Evolutionary conservation across 2,888 invertebrate species (phyloP), one percentile per base, ranked within the genome.

Genomic region (Cordylochernes scorpioides): DNA sequence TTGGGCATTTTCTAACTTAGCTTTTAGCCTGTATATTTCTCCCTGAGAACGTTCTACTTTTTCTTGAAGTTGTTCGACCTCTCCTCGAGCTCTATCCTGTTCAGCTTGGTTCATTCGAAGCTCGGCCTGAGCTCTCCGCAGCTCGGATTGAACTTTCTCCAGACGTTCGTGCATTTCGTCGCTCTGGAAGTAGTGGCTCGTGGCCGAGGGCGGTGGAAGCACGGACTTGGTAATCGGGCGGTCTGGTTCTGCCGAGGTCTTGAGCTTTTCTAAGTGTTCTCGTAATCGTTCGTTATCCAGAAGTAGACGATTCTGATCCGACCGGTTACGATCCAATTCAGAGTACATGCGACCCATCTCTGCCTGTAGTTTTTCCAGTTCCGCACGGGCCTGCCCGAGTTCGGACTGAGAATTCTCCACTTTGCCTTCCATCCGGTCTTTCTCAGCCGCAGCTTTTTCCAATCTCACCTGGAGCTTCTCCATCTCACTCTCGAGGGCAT

Each of bases 21-120:
- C 84, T 54, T 84, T 84, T 44, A 84, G 62, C 53, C 84, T 68
- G 50, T 84, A 84, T 19, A 86, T 80, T 55, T 86, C 84, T 36
- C 84, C 84, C 55, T 84, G 84, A 31, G 78, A 77, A 58, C 82
- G 80, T 52, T 84, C 84, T 38, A 84, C 57, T 58, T 84, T 84
- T 48, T 84, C 84, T 51, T 84, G 84, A 33, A 82, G 59, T 10
- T 68, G 71, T 27, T 73, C 66, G 1, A 77, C 71, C 27, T 47
- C 46, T 6, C 35, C 41, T 15, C 40, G 35, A 8, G 39, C 24
- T 48, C 84, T 63, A 47, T 84, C 84, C 41, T 73, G 75, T 51
- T 84, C 84, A 25, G 78, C 72, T 53, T 80, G 78, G 31, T 80
- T 80, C 25, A 82, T 80, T 49, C 84, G 64, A 32, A 84, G 59